These are phyloP conservation scores for Bactericera cockerelli DNA, from an alignment of 1,140 invertebrate species.

Conservation along the genomic window DNA sequence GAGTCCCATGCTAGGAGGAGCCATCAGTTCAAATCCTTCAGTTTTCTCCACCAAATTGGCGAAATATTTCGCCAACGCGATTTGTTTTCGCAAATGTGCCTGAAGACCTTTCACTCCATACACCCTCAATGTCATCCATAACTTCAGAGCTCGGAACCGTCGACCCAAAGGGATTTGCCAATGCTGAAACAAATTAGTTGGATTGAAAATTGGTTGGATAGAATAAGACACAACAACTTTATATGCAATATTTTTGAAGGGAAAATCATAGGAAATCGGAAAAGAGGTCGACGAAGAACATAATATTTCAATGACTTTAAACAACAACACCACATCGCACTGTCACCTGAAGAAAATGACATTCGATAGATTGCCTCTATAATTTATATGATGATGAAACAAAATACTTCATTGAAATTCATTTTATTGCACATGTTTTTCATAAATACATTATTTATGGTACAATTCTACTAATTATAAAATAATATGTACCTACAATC, in stretches of 20 bases:
- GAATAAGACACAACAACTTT: not conserved
- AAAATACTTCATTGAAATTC: too few species aligned
- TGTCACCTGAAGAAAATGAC: too few species aligned
- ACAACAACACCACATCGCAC: too few species aligned
- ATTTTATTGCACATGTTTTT: too few species aligned
- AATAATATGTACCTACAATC: too few species aligned
- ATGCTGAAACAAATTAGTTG: slow-evolving; percentile 46
- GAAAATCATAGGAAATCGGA: not conserved
- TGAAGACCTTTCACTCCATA: slow-evolving; percentile 69
- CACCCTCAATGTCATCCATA: slow-evolving; percentile 82
- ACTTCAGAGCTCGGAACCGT: slow-evolving; percentile 77
- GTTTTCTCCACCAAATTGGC: slow-evolving; percentile 50
- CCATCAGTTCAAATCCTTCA: slow-evolving; percentile 59
- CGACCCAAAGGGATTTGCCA: slow-evolving; percentile 88
- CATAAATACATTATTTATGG: too few species aligned
- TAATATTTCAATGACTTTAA: too few species aligned
- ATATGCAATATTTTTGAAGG: slow-evolving; percentile 8
- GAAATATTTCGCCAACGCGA: slow-evolving; percentile 60
- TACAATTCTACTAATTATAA: too few species aligned
- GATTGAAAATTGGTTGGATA: not conserved
- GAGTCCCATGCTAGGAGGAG: slow-evolving; percentile 56
- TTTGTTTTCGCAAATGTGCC: slow-evolving; percentile 56
- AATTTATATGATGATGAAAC: too few species aligned
- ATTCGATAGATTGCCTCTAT: too few species aligned
- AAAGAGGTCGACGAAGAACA: too few species aligned